Evolutionary conservation across 2,888 invertebrate species (phyloP).

Genomic region (Tholera decimalis): DNA sequence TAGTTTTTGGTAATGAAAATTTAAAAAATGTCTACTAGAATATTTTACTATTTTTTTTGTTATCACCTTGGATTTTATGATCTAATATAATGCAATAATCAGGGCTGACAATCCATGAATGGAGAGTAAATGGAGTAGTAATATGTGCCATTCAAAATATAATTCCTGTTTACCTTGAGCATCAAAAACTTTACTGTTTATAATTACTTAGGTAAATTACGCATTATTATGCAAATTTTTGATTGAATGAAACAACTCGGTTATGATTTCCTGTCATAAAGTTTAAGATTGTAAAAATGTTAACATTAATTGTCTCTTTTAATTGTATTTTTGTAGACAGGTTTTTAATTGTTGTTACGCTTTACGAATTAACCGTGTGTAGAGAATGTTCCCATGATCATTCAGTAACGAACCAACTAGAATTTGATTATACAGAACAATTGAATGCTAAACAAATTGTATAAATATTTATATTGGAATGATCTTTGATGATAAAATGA

Average conservation of each 20-base stretch:
- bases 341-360: constrained; percentile 42
- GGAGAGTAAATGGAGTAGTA: no score
- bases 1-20: background rate
- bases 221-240: constrained; percentile 12
- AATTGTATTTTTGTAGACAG: constrained; percentile 24
- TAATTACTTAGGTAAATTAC: constrained; percentile 30
- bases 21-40: background rate
- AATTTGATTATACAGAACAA: constrained; percentile 25
- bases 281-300: constrained; percentile 45
- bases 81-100: no score
- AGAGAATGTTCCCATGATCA: constrained; percentile 30
- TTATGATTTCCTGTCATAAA: constrained; percentile 50
- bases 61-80: background rate
- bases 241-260: constrained; percentile 35
- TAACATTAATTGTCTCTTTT: constrained; percentile 39
- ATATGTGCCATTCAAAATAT: constrained; percentile 15
- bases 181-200: constrained; percentile 43
- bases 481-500: background rate
- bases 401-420: constrained; percentile 27
- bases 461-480: background rate
- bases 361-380: constrained; percentile 55
- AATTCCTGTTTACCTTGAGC: constrained; percentile 7
- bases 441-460: background rate
- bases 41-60: background rate
- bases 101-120: background rate